A percentile compares a stretch with the other conserved stretches of the same genome.
These are phyloP conservation scores for Tangara arthus DNA, from an alignment of 2,797 vertebrate genomes.

Conservation along the genomic window DNA sequence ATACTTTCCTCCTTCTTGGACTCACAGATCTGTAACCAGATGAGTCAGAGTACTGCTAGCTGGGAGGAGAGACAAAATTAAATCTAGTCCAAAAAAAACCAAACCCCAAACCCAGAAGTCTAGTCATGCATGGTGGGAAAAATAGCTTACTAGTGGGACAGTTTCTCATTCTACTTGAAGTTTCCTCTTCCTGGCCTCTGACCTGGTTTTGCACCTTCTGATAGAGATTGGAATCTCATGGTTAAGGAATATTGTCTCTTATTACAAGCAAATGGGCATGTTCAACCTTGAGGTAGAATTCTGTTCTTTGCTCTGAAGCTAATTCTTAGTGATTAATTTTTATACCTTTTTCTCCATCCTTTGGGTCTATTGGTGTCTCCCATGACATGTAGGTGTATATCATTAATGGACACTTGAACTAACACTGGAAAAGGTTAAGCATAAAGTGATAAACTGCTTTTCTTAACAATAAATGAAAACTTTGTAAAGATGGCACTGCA, in stretches of 20 bases:
- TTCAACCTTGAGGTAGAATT: background rate
- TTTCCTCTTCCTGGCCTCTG: background rate
- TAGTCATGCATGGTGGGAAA: background rate
- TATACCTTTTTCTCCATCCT: background rate
- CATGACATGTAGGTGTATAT: background rate
- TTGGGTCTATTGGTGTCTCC: background rate
- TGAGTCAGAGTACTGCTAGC: slow-evolving; percentile 16
- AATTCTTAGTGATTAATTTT: background rate
- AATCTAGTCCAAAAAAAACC: background rate
- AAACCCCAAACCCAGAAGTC: background rate
- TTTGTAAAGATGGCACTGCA: background rate
- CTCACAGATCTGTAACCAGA: background rate
- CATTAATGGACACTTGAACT: background rate
- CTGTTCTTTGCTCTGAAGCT: background rate
- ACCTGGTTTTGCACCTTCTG: background rate
- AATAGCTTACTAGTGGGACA: background rate
- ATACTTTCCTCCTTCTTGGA: slow-evolving; percentile 5
- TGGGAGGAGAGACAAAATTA: slow-evolving; percentile 6
- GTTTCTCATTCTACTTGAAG: background rate
- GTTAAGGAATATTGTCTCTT: background rate
- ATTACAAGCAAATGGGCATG: background rate
- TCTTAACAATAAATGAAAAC: background rate
- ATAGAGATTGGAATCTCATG: background rate
- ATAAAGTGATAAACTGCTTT: background rate
- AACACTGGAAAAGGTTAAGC: background rate